Percentiles rank a stretch among this genome's conserved stretches.
Conservation (phyloP, 2,797 vertebrate genomes). For the Paramormyrops hopkinsi region DNA sequence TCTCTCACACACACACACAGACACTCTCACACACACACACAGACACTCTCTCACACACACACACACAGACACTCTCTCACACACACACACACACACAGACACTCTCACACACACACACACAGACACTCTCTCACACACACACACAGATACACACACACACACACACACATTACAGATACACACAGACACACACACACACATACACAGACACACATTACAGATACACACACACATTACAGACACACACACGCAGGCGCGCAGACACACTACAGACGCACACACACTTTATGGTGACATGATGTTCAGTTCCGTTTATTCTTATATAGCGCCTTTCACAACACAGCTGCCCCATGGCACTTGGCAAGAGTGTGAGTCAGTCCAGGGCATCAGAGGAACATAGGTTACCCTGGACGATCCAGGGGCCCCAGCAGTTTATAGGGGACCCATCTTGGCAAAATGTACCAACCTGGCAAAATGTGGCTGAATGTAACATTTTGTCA, state of each 20-base stretch:
- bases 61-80: no score
- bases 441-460: conserved; percentile 45
- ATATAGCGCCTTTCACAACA: not conserved
- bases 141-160: not conserved
- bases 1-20: no score
- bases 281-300: not conserved
- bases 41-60: no score
- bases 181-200: not conserved
- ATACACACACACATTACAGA: not conserved
- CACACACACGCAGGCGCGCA: no score
- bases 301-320: not conserved
- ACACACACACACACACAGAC: not conserved
- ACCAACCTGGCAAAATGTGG: not conserved
- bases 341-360: not conserved
- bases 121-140: no score
- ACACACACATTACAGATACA: not conserved
- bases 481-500: not conserved
- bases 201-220: no score
- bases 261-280: no score
- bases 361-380: not conserved
- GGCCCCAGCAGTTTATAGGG: conserved; percentile 46
- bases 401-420: not conserved
- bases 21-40: no score
- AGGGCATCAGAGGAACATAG: not conserved
- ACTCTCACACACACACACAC: no score